Evolutionary conservation across 2,888 invertebrate genomes (phyloP).

Genomic region (Allolobophora icterica): DNA sequence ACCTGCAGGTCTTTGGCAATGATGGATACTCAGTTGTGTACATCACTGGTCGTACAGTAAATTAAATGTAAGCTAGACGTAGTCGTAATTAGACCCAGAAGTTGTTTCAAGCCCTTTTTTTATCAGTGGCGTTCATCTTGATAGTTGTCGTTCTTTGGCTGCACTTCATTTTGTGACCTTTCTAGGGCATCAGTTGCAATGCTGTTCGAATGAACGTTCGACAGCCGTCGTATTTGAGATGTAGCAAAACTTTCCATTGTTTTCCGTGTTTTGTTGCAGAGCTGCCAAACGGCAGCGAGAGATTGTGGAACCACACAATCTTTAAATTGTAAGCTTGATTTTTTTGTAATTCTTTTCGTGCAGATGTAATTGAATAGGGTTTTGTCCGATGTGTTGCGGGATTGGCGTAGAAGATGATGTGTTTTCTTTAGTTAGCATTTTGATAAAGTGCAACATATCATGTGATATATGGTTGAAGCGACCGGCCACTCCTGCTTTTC

Average conservation of each 20-base stretch:
- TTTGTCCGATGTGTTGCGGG: neutral
- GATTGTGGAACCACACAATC: neutral
- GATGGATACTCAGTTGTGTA: constrained; percentile 8
- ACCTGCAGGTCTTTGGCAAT: constrained; percentile 17
- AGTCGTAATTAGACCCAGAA: neutral
- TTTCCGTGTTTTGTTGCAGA: neutral
- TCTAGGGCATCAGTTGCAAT: neutral
- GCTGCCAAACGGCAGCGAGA: neutral
- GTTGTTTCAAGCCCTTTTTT: constrained; percentile 8
- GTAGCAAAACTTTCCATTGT: neutral
- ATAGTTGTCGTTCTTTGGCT: neutral
- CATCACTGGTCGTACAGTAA: constrained; percentile 17
- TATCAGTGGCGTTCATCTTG: constrained; percentile 17
- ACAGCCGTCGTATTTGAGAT: neutral
- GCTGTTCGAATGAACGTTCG: neutral
- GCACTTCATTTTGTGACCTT: constrained; percentile 10
- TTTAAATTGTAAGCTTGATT: neutral
- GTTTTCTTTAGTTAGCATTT: neutral
- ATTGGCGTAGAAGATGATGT: neutral
- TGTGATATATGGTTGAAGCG: neutral
- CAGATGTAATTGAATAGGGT: neutral
- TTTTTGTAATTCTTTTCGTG: neutral
- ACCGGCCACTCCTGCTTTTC: neutral
- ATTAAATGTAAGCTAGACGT: constrained; percentile 9
- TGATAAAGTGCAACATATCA: constrained; percentile 17